These are phyloP conservation scores for Phalera bucephala DNA, from an alignment of 2,888 invertebrate species.

Conservation along the genomic window DNA sequence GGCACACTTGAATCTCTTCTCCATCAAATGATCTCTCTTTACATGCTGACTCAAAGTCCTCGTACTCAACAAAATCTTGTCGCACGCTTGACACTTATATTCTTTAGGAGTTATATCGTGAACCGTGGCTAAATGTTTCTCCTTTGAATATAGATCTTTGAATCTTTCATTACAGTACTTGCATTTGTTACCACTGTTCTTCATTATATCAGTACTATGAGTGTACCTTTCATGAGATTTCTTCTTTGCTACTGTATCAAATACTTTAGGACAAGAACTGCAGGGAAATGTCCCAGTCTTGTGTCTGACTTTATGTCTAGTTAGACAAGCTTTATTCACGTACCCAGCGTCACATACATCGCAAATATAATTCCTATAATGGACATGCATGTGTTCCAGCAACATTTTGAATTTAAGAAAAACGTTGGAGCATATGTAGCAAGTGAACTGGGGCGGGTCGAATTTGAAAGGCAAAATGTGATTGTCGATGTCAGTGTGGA, in stretches of 20 bases:
- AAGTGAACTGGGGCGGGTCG: neutral
- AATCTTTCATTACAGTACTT: neutral
- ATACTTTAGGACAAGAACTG: neutral
- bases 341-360: conserved; percentile 5
- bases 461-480: conserved; percentile 3
- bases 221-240: neutral
- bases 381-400: conserved; percentile 39
- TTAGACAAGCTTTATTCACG: neutral
- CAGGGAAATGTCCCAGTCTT: neutral
- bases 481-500: neutral
- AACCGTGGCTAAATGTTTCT: neutral
- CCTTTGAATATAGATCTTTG: neutral
- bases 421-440: conserved; percentile 2
- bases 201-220: neutral
- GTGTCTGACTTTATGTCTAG: neutral
- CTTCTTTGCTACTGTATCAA: neutral
- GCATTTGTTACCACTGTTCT: neutral
- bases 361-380: conserved; percentile 40
- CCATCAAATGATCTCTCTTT: conserved; percentile 30
- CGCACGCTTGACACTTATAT: conserved; percentile 18
- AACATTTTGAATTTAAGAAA: conserved; percentile 37
- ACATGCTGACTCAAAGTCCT: conserved; percentile 12
- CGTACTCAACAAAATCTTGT: conserved; percentile 9
- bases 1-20: conserved; percentile 46
- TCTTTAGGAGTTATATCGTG: neutral